Evolutionary conservation across 2,113 vertebrate genomes (phyloP).

Genomic region (Phalacrocorax pelagicus): DNA sequence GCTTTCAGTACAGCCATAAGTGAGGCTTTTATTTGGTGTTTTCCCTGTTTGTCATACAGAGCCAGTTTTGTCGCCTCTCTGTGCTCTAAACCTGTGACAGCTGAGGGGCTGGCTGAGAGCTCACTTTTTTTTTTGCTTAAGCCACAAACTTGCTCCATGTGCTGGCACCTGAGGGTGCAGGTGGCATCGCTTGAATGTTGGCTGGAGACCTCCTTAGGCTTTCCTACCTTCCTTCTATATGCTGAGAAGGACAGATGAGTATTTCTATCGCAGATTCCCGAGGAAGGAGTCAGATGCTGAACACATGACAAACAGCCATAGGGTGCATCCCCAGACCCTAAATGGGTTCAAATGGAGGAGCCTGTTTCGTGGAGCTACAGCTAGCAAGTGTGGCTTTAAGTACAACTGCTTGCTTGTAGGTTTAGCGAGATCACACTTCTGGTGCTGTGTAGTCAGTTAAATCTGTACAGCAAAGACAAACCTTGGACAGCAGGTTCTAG

Average conservation of each 20-base stretch:
- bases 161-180: neutral
- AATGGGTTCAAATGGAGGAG: neutral
- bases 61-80: neutral
- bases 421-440: rapidly evolving
- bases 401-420: rapidly evolving
- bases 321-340: neutral
- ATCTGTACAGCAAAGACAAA: neutral
- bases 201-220: neutral
- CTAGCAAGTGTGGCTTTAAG: neutral
- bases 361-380: rapidly evolving
- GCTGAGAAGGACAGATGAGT: neutral
- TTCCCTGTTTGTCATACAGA: neutral
- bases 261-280: neutral
- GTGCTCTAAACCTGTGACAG: neutral
- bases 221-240: neutral
- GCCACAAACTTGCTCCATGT: neutral
- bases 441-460: neutral
- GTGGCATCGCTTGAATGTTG: neutral
- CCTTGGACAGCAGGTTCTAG: neutral
- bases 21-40: neutral
- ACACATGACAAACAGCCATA: rapidly evolving
- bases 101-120: neutral
- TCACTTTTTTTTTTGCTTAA: neutral
- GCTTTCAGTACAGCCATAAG: neutral
- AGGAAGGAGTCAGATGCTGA: neutral